These are phyloP conservation scores for Tympanoctomys barrerae DNA, from an alignment of 2,797 vertebrate species.

Conservation along the genomic window DNA sequence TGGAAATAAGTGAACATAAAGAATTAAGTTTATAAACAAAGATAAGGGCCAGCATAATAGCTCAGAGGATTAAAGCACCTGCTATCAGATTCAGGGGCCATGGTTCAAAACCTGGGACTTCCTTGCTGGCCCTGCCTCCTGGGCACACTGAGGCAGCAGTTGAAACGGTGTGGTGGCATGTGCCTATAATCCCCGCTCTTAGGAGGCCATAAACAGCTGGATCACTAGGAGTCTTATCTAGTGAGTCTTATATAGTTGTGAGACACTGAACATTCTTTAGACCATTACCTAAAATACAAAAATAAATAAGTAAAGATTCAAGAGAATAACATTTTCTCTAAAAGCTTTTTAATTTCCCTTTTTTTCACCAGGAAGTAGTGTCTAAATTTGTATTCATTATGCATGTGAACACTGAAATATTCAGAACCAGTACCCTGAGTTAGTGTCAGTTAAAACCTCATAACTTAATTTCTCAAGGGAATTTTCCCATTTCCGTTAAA, in stretches of 20 bases:
- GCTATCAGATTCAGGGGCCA: too few species aligned
- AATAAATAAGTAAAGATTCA: neutral
- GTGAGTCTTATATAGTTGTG: too few species aligned
- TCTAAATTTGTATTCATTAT: neutral
- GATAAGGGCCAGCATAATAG: neutral
- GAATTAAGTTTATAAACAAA: neutral
- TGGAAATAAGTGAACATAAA: neutral
- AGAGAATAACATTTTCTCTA: neutral
- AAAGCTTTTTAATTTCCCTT: neutral
- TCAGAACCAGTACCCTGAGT: neutral
- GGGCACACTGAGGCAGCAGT: too few species aligned
- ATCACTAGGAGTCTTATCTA: too few species aligned
- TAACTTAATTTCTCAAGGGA: neutral
- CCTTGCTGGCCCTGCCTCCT: too few species aligned
- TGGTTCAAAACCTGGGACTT: too few species aligned
- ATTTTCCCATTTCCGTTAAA: neutral
- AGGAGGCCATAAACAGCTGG: too few species aligned
- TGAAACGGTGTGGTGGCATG: too few species aligned
- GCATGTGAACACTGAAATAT: neutral
- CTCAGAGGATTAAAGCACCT: too few species aligned
- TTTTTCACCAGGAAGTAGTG: neutral
- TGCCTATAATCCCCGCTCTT: too few species aligned
- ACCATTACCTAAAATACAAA: too few species aligned
- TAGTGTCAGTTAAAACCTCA: neutral
- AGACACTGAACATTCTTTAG: too few species aligned